phyloP scores from a whole-genome alignment of 2,113 vertebrate species.

The Callipepla californica region DNA sequence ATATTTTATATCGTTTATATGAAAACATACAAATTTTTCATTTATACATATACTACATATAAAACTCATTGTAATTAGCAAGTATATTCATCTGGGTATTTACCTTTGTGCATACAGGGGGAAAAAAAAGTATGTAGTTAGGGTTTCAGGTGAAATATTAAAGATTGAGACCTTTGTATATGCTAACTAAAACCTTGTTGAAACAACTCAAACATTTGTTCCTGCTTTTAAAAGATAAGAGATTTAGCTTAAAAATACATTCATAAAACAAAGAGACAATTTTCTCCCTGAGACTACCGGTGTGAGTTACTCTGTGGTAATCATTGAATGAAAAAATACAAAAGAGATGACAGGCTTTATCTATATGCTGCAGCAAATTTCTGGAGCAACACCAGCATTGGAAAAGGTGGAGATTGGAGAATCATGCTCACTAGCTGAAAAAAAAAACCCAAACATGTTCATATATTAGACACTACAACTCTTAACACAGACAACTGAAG shows the following conservation, averaged over 20 bases:
- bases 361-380: constrained; percentile 19
- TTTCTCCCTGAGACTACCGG: constrained; percentile 77
- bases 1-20: constrained; percentile 67
- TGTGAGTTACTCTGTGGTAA: constrained; percentile 66
- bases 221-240: constrained; percentile 62
- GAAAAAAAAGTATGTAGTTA: constrained; percentile 41
- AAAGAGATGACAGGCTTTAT: constrained; percentile 45
- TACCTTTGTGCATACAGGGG: constrained; percentile 61
- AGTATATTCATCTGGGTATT: constrained; percentile 61
- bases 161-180: constrained; percentile 54
- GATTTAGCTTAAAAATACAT: constrained; percentile 75
- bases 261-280: constrained; percentile 72
- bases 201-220: constrained; percentile 54
- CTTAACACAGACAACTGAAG: neutral
- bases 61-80: constrained; percentile 66
- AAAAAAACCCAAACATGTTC: neutral
- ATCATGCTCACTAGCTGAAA: constrained; percentile 51
- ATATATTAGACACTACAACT: constrained; percentile 19
- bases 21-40: constrained; percentile 78
- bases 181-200: constrained; percentile 62
- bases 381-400: constrained; percentile 18
- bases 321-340: constrained; percentile 65
- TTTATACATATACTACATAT: constrained; percentile 77
- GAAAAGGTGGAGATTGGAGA: neutral
- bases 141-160: constrained; percentile 60